These are phyloP conservation scores for Limonius californicus DNA, from an alignment of 1,140 invertebrate genomes.

Conservation along the genomic window DNA sequence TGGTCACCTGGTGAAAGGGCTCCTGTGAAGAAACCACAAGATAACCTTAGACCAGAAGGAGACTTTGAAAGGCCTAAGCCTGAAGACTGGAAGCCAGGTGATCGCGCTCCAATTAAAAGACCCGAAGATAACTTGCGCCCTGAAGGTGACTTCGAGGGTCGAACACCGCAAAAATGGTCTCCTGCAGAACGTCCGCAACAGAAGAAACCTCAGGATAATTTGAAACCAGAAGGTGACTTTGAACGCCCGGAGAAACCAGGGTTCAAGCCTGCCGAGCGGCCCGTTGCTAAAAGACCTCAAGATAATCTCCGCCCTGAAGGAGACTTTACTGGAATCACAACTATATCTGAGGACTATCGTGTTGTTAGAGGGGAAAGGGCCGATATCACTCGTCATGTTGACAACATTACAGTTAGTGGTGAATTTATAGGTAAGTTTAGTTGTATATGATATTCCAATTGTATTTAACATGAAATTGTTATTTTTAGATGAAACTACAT, in stretches of 20 bases:
- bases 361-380: constrained; percentile 56
- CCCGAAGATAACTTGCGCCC: constrained; percentile 53
- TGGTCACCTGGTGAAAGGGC: constrained; percentile 41
- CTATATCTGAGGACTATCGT: constrained; percentile 56
- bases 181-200: constrained; percentile 54
- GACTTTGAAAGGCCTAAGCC: constrained; percentile 54
- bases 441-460: too few relatives aligned
- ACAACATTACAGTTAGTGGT: constrained; percentile 58
- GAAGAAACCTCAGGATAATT: constrained; percentile 57
- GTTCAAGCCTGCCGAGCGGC: constrained; percentile 46
- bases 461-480: background rate
- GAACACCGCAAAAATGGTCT: constrained; percentile 48
- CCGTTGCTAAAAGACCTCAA: constrained; percentile 46
- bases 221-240: constrained; percentile 57
- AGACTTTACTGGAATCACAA: constrained; percentile 49
- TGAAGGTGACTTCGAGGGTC: constrained; percentile 57
- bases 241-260: constrained; percentile 45
- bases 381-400: constrained; percentile 56
- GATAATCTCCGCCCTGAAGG: constrained; percentile 59
- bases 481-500: constrained; percentile 59
- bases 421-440: constrained; percentile 50
- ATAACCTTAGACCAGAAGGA: constrained; percentile 57
- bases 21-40: constrained; percentile 51
- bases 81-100: constrained; percentile 50
- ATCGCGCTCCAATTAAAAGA: constrained; percentile 49